Evolutionary conservation across 2,888 invertebrate genomes (phyloP), one percentile per base, ranked within the genome.

Genomic region (Ectemnius cavifrons): DNA sequence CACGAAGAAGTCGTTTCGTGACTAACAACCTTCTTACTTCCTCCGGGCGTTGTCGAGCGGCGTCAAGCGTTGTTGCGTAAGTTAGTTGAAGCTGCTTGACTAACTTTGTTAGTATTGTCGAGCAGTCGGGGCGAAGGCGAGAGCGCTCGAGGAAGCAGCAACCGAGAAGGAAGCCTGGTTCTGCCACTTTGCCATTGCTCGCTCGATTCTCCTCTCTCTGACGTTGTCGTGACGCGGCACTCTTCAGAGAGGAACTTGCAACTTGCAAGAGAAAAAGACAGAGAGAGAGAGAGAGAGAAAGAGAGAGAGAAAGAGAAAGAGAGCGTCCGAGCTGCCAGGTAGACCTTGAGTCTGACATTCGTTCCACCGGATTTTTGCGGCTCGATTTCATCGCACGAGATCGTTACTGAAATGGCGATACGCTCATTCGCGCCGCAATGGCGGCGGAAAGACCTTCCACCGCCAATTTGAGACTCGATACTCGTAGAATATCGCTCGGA

Each of bases 1-100:
- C 65, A 3, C 18, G 62, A n/a, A 62, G 56, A 58, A 60, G 61
- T 18, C 66, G 74, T 59, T 69, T 63, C 66, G 79, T 75, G 77
- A 82, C 75, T 75, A 77, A 83, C 66, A 75, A 81, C 71, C 78
- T 80, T 81, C 75, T 81, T 75, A 78, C 73, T 23, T 23, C 23
- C 82, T 71, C 65, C 73, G 68, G 76, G 37, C 78, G 23, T 23
- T 23, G 23, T 23, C 23, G 63, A 66, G 67, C 70, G 62, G 47
- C 62, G 71, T 72, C 67, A 70, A 72, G 57, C n/a, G 52, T 37
- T 14, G 65, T 82, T 82, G 77, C 77, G 75, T 81, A 82, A 82
- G 62, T 69, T 71, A 68, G 78, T 73, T 73, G 78, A 75, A 73
- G 75, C 71, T 67, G 70, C 67, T 80, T 68, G 66, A 63, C 77